These are phyloP conservation scores for Mico argentatus DNA, from an alignment of 2,797 vertebrate species.

Conservation along the genomic window DNA sequence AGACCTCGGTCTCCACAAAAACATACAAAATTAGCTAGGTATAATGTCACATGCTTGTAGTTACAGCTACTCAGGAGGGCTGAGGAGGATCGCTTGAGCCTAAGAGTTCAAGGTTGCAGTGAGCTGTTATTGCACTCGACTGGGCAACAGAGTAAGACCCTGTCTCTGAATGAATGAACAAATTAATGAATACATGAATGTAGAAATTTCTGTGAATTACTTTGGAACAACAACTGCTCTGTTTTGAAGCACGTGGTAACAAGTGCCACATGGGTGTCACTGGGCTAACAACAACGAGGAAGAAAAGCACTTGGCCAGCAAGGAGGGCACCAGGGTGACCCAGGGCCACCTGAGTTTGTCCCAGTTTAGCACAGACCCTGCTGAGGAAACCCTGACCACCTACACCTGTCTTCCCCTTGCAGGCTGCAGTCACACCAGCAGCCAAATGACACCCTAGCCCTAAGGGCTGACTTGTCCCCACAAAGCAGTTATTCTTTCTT, in stretches of 20 bases:
- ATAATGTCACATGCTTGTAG: no score
- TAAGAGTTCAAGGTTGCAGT: no score
- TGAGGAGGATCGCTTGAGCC: no score
- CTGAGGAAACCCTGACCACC: neutral
- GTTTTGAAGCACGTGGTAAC: neutral
- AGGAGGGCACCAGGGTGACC: neutral
- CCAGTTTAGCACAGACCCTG: neutral
- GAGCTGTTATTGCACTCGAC: no score
- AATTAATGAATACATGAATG: no score
- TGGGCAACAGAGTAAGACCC: no score
- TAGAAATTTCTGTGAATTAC: neutral
- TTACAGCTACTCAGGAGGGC: no score
- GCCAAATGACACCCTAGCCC: neutral
- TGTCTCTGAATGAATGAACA: no score
- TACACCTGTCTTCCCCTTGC: neutral
- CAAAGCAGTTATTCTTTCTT: neutral
- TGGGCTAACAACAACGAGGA: neutral
- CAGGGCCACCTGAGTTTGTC: neutral
- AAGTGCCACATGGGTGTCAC: neutral
- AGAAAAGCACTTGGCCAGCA: neutral
- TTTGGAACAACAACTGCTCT: neutral
- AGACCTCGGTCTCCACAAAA: neutral
- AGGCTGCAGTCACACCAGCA: neutral
- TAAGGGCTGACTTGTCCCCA: no score
- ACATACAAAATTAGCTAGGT: no score